A percentile compares a stretch with the other conserved stretches of the same genome.
Conservation (phyloP, 2,888 invertebrate genomes). For the Netelia fuscicornis region DNA sequence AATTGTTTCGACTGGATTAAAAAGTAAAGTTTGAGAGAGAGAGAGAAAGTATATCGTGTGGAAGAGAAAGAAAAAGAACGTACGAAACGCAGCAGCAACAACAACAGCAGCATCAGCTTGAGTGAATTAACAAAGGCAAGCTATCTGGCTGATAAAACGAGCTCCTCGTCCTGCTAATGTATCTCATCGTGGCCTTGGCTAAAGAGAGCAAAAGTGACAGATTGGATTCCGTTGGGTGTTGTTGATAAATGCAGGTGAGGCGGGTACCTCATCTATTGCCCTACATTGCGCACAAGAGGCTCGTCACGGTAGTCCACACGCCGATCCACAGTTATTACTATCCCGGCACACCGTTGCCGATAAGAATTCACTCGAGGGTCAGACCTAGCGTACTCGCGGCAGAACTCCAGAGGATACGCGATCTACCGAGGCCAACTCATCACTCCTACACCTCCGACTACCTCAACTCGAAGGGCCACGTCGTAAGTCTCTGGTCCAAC, state of each 20-base stretch:
- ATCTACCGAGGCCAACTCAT: slow-evolving; percentile 79
- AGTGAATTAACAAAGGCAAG: slow-evolving; percentile 18
- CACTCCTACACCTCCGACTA: slow-evolving; percentile 89
- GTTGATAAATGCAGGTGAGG: slow-evolving; percentile 78
- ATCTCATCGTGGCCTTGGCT: background rate
- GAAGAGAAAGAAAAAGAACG: background rate
- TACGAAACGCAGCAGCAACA: too few relatives aligned
- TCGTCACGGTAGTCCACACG: slow-evolving; percentile 82
- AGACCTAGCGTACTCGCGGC: slow-evolving; percentile 83
- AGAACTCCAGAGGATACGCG: slow-evolving; percentile 83
- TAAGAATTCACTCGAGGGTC: slow-evolving; percentile 82
- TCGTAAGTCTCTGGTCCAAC: slow-evolving; percentile 78
- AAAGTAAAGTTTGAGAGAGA: background rate
- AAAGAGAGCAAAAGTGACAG: slow-evolving; percentile 51
- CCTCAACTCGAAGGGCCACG: slow-evolving; percentile 92
- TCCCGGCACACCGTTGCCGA: slow-evolving; percentile 79
- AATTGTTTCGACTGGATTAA: background rate
- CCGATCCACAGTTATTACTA: slow-evolving; percentile 82
- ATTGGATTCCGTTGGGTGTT: slow-evolving; percentile 58
- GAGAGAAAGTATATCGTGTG: background rate
- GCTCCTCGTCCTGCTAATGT: background rate
- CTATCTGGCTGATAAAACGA: background rate
- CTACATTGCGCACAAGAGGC: slow-evolving; percentile 84
- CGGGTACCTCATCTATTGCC: slow-evolving; percentile 82
- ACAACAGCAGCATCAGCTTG: background rate